Base-by-base conservation (phyloP, 1,140 invertebrate genomes). In the roundworm (Caenorhabditis elegans) region DNA sequence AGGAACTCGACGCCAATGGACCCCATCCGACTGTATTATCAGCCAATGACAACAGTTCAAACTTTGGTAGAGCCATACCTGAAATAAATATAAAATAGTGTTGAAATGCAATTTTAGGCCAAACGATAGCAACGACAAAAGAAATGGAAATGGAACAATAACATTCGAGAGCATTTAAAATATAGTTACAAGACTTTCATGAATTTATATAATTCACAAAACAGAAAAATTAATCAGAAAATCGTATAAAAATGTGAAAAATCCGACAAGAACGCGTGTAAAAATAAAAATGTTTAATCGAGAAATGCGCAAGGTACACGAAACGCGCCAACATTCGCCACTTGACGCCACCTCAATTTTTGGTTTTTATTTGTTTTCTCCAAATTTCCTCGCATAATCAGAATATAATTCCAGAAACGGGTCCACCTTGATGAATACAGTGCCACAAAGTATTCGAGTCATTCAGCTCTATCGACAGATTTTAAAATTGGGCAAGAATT, bases 21-120 rank as follows among this genome's bases (percentile, higher is more conserved):
- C 87, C 87, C 87, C 87, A 88, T 36, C 87, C 87, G 26, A 31
- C 55, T 6, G 46, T 34, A 70, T 88, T 88, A 17, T 75, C 78
- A 19, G 78, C 51, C 34, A 85, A 53, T 19, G 78, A 65, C n/a
- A 85, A 70, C 55, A 88, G 53, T 65, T 85, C 76, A 77, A 88
- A 88, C 46, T 53, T 49, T 34, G 86, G 86, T 39, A 88, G 83
- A 82, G 79, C 31, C 78, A 76, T 76, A 34, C 31, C 48, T 77
- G 76, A 48, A 49, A 22, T 6, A 76, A 46, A 46, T 75, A 3
- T 11, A 76, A 15, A 4, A 17, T 3, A 60, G 34, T 34, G 17
- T 6, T 34, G 26, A 60, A 60, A 31, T 11, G 3, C 31, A 65
- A 8, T 65, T 70, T 70, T 70, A 70, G 60, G 60, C 60, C 60